These are phyloP conservation scores for Hirtodrosophila alboralis DNA, from an alignment of 2,888 invertebrate genomes.

Conservation along the genomic window DNA sequence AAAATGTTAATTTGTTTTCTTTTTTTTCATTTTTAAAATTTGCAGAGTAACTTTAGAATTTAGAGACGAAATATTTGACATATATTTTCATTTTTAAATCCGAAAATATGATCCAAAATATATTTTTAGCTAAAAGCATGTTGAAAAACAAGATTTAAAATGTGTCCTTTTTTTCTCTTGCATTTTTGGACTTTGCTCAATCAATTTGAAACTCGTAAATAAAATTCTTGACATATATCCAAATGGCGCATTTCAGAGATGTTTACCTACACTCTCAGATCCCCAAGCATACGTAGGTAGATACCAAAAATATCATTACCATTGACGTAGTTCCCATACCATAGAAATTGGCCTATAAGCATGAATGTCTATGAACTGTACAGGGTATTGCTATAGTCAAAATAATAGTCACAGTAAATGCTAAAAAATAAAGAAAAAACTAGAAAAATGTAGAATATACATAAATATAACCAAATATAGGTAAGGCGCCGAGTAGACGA, in stretches of 20 bases:
- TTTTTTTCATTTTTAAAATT: not conserved
- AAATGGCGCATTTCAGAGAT: slow-evolving; percentile 42
- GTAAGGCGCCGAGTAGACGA: slow-evolving; percentile 34
- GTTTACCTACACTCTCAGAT: slow-evolving; percentile 6
- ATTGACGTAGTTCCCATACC: too few relatives aligned
- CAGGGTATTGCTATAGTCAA: slow-evolving; percentile 12
- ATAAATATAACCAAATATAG: too few relatives aligned
- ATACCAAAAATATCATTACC: slow-evolving; percentile 3
- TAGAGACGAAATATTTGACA: not conserved
- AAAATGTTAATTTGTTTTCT: not conserved
- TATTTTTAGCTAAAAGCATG: slow-evolving; percentile 32
- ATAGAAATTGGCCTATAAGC: not conserved
- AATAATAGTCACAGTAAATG: not conserved
- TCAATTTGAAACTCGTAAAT: slow-evolving; percentile 29
- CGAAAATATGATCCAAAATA: not conserved
- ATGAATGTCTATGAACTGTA: not conserved
- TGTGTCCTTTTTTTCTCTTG: slow-evolving; percentile 39
- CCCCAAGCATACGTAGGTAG: slow-evolving; percentile 12
- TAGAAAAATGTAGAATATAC: too few relatives aligned
- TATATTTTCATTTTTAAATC: not conserved
- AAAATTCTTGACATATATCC: slow-evolving; percentile 62
- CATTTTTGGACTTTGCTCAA: slow-evolving; percentile 60
- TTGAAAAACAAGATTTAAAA: slow-evolving; percentile 1
- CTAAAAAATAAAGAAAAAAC: not conserved
- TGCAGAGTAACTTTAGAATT: too few relatives aligned